phyloP scores from a whole-genome alignment of 2,888 invertebrate species.

The Saturnia pavonia region DNA sequence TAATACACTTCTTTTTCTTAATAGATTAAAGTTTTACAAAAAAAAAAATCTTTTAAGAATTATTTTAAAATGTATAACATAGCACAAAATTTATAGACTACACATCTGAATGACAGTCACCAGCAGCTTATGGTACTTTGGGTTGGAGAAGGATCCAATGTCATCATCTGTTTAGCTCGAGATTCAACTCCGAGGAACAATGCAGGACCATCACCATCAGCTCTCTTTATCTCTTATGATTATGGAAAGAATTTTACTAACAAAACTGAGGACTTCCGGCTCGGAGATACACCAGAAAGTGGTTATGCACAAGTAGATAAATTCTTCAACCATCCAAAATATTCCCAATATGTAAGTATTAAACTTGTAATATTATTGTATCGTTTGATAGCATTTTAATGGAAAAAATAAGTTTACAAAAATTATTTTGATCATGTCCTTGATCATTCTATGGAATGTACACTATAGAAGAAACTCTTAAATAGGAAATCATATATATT shows the following conservation, averaged over 20 bases:
- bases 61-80: background rate
- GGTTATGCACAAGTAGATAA: slow-evolving; percentile 88
- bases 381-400: background rate
- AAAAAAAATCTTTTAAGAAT: background rate
- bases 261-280: slow-evolving; percentile 85
- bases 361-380: background rate
- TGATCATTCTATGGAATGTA: too few relatives aligned
- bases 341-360: slow-evolving; percentile 88
- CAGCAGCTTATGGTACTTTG: slow-evolving; percentile 95
- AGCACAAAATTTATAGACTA: slow-evolving; percentile 81
- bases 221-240: slow-evolving; percentile 92
- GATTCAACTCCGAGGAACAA: slow-evolving; percentile 83
- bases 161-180: slow-evolving; percentile 92
- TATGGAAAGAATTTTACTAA: slow-evolving; percentile 91
- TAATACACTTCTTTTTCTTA: background rate
- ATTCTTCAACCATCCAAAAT: slow-evolving; percentile 92
- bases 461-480: too few relatives aligned
- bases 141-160: slow-evolving; percentile 93
- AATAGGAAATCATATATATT: too few relatives aligned
- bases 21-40: background rate
- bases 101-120: slow-evolving; percentile 91
- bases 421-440: too few relatives aligned
- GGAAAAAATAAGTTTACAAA: too few relatives aligned
- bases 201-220: slow-evolving; percentile 85
- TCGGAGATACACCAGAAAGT: slow-evolving; percentile 75